These are phyloP conservation scores for Coranthus polyacanthus DNA, from an alignment of 2,797 vertebrate genomes.

Conservation along the genomic window DNA sequence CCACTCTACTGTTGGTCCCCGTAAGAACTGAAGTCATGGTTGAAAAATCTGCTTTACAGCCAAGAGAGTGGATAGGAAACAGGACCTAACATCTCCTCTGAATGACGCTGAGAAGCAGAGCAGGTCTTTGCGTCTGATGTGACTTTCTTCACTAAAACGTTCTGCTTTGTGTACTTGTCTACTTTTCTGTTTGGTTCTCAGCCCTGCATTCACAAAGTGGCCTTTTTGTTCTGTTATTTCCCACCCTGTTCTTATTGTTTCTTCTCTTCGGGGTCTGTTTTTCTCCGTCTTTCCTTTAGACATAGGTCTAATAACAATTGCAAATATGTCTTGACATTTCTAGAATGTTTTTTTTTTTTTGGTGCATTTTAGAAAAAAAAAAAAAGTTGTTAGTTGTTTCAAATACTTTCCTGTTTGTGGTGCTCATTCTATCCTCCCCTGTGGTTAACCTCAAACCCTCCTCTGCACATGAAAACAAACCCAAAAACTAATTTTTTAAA, in stretches of 20 bases:
- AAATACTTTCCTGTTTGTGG: slow-evolving; percentile 44
- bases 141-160: neutral
- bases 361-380: slow-evolving; percentile 1
- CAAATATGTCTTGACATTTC: slow-evolving; percentile 11
- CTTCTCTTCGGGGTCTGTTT: slow-evolving; percentile 5
- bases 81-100: slow-evolving; percentile 29
- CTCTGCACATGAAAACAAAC: slow-evolving; percentile 43
- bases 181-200: slow-evolving; percentile 14
- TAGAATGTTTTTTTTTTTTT: slow-evolving; percentile 13
- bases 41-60: slow-evolving; percentile 24
- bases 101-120: slow-evolving; percentile 18
- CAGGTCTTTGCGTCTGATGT: neutral
- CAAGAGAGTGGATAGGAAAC: slow-evolving; percentile 40
- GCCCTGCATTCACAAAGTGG: neutral
- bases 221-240: slow-evolving; percentile 19
- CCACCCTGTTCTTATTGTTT: neutral
- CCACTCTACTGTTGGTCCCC: slow-evolving; percentile 20
- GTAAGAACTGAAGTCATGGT: slow-evolving; percentile 22
- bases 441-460: slow-evolving; percentile 50
- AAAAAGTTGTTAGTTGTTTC: slow-evolving; percentile 17
- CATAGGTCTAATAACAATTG: neutral
- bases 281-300: neutral
- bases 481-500: slow-evolving; percentile 40
- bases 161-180: neutral
- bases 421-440: slow-evolving; percentile 39